Evolutionary conservation across 2,113 vertebrate genomes (phyloP).

Genomic region (Lampris megalopsis): DNA sequence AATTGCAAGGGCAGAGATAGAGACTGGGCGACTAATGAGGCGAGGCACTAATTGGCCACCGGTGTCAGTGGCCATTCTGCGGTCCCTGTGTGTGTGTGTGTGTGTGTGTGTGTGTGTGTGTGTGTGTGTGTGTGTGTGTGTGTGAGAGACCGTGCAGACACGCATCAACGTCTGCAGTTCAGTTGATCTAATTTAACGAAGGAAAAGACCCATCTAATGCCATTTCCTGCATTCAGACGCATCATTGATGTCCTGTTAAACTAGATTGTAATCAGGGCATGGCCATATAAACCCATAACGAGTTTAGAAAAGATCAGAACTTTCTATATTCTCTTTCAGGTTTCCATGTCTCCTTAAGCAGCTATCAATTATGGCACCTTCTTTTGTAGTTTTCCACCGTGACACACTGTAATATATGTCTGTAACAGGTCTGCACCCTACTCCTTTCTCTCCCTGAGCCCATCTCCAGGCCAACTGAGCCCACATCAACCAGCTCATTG

Average conservation of each 20-base stretch:
- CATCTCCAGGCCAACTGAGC: constrained; percentile 16
- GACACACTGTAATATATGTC: not conserved
- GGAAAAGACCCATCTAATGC: not conserved
- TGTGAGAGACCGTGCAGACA: constrained; percentile 11
- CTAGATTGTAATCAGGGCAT: too few species aligned
- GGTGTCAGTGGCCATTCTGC: constrained; percentile 65
- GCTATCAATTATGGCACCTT: not conserved
- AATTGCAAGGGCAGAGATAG: constrained; percentile 65
- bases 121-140: constrained; percentile 1
- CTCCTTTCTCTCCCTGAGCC: constrained; percentile 25
- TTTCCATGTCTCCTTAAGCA: not conserved
- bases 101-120: constrained; percentile 3
- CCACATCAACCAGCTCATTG: constrained; percentile 23
- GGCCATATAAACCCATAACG: not conserved
- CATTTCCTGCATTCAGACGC: not conserved
- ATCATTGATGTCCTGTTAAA: not conserved
- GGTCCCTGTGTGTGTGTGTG: constrained; percentile 33
- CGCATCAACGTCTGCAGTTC: not conserved
- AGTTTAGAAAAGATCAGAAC: not conserved
- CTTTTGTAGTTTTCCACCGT: not conserved
- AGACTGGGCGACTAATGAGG: constrained; percentile 69
- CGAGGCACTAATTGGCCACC: constrained; percentile 71
- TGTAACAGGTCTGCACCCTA: constrained; percentile 4
- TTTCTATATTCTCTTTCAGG: not conserved
- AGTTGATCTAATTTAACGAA: constrained; percentile 13